phyloP scores from a whole-genome alignment of 2,888 invertebrate species.

The Drosophila rellima region DNA sequence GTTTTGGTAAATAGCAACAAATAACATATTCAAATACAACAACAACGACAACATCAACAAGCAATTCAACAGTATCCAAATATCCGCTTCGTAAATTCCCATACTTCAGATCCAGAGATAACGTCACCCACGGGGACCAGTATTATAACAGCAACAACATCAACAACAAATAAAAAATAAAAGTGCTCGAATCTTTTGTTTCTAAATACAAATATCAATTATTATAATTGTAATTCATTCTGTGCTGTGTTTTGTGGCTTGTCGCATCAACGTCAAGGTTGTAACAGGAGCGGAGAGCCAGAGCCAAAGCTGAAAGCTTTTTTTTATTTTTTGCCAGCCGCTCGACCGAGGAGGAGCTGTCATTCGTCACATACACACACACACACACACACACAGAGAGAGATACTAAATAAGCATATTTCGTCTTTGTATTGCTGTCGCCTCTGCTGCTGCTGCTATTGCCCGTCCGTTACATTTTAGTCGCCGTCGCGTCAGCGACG shows the following conservation, averaged over 20 bases:
- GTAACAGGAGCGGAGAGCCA: slow-evolving; percentile 50
- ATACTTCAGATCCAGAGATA: slow-evolving; percentile 53
- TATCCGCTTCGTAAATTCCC: slow-evolving; percentile 28
- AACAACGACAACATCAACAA: slow-evolving; percentile 28
- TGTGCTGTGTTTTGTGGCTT: slow-evolving; percentile 28
- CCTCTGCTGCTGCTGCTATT: slow-evolving; percentile 29
- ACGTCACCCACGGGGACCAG: slow-evolving; percentile 62
- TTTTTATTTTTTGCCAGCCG: slow-evolving; percentile 42
- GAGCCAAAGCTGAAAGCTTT: slow-evolving; percentile 41
- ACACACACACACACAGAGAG: slow-evolving; percentile 14
- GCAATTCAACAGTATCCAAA: slow-evolving; percentile 27
- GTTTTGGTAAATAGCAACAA: slow-evolving; percentile 33
- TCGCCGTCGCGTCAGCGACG: slow-evolving; percentile 61
- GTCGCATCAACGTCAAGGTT: slow-evolving; percentile 56
- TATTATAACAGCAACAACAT: slow-evolving; percentile 43
- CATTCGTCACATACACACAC: slow-evolving; percentile 33
- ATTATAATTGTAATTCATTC: slow-evolving; percentile 63
- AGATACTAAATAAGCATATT: slow-evolving; percentile 31
- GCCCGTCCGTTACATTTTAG: slow-evolving; percentile 61
- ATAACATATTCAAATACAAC: slow-evolving; percentile 24
- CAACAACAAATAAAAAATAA: slow-evolving; percentile 15
- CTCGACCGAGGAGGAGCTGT: slow-evolving; percentile 61
- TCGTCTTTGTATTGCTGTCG: slow-evolving; percentile 47
- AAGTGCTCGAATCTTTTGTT: slow-evolving; percentile 76
- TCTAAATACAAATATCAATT: slow-evolving; percentile 61